Base-by-base conservation (phyloP, 2,113 vertebrate genomes). In the Caranx melampygus region DNA sequence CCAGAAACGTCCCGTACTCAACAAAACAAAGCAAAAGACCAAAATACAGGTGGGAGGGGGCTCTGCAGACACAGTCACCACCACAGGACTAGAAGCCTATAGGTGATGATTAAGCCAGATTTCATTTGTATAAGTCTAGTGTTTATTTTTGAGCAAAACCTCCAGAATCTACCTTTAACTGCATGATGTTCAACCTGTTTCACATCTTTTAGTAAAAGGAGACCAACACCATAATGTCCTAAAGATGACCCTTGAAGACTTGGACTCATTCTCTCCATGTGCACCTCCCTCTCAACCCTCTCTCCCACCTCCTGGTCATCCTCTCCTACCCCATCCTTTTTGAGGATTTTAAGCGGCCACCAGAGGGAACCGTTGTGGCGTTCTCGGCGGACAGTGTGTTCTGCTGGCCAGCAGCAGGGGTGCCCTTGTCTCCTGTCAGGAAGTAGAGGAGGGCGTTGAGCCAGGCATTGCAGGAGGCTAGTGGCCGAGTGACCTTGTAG, bases 391-490 rank as follows among this genome's bases (percentile, higher is more conserved):
- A 90, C 54, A 0, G 42, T 62, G 34, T 55, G 87, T 61, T 87
- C 90, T 40, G 40, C 69, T 1, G 76, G 77, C 64, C 89, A 87
- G 75, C 95, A 95, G 89, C 94, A 94, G 54, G 93, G 34, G 86
- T 70, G n/a, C 92, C 88, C 66, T 94, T 92, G 49, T 96, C 95
- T n/a, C 95, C 95, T 0, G 95, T 96, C 47, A 96, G 90, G 84
- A 96, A 96, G 87, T 96, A 96, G 8, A 96, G 94, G 21, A 96
- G 89, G 1, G 95, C 95, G 4, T 96, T 96, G 68, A 96, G 94
- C 93, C 95, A 96, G 60, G 95, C 94, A 6, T 96, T 96, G 85
- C 95, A 96, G 34, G 95, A 95, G 14, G 95, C 95, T 54, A 96
- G 88, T 1, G 95, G 95, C 51, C 95, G 84, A 6, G 95, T 96